Evolutionary conservation across 2,797 vertebrate genomes (phyloP).

Genomic region (Gallinago stenura): DNA sequence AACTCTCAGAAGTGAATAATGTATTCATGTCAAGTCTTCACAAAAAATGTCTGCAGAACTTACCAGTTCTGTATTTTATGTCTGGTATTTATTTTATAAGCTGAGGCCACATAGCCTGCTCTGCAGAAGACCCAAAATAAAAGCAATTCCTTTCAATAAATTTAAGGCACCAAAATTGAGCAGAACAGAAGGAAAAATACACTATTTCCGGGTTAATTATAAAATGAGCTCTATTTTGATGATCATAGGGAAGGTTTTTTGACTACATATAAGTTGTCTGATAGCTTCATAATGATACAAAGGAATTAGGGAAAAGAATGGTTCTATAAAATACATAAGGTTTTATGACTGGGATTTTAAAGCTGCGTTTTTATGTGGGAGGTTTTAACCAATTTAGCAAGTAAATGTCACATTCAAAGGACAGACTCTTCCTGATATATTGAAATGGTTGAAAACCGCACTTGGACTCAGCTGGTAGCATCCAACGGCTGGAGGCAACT

Average conservation of each 20-base stretch:
- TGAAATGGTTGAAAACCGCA: neutral
- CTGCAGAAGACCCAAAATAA: neutral
- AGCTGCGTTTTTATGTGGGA: neutral
- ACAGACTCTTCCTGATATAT: neutral
- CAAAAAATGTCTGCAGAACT: slow-evolving; percentile 31
- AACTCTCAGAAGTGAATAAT: slow-evolving; percentile 12
- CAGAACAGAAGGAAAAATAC: neutral
- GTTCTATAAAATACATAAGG: neutral
- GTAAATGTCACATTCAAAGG: neutral
- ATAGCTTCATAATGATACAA: neutral
- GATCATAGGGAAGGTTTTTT: neutral
- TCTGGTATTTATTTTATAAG: neutral
- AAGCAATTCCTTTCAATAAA: neutral
- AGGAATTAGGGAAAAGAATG: neutral
- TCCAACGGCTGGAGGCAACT: neutral
- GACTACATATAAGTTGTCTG: neutral
- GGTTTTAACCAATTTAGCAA: slow-evolving; percentile 7
- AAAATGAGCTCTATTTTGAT: neutral
- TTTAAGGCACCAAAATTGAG: neutral
- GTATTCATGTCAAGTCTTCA: neutral
- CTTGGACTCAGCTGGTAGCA: neutral
- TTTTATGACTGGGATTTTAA: neutral
- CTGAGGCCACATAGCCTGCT: neutral
- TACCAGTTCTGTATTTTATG: neutral
- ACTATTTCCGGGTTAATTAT: neutral